Evolutionary conservation across 2,797 vertebrate genomes (phyloP).

Genomic region (Pangasius larnaudii): DNA sequence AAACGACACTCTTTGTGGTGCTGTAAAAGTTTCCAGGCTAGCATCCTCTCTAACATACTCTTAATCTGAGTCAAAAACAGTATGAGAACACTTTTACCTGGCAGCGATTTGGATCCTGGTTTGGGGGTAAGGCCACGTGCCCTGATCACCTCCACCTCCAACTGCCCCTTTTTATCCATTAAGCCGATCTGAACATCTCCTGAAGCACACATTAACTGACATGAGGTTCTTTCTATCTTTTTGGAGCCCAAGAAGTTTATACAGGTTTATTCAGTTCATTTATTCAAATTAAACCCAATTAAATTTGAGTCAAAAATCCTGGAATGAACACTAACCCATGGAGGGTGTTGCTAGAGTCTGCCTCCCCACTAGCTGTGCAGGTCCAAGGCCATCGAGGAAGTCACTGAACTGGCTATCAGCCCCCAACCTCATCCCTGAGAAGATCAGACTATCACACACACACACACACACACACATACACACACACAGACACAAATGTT

Average conservation of each 20-base stretch:
- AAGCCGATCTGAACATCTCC: conserved; percentile 98
- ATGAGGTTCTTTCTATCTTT: background rate
- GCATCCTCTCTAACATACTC: background rate
- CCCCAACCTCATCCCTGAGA: conserved; percentile 94
- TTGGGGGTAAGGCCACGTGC: conserved; percentile 96
- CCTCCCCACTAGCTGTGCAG: conserved; percentile 94
- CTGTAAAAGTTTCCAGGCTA: background rate
- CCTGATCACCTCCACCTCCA: conserved; percentile 98
- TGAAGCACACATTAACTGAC: conserved; percentile 59
- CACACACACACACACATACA: conserved; percentile 29
- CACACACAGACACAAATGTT: conserved; percentile 22
- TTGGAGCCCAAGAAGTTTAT: background rate
- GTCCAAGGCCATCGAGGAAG: conserved; percentile 96
- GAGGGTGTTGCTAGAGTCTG: conserved; percentile 97
- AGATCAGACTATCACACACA: conserved; percentile 84
- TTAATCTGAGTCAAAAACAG: background rate
- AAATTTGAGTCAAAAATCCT: background rate
- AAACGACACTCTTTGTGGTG: background rate
- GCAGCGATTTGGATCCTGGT: conserved; percentile 96
- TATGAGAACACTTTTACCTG: conserved; percentile 78
- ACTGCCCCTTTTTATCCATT: conserved; percentile 96
- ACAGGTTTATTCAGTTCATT: background rate
- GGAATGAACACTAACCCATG: conserved; percentile 83
- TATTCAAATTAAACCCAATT: background rate
- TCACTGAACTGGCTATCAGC: conserved; percentile 98